phyloP scores from a whole-genome alignment of 2,888 invertebrate genomes.

The Andricus quercusramuli region DNA sequence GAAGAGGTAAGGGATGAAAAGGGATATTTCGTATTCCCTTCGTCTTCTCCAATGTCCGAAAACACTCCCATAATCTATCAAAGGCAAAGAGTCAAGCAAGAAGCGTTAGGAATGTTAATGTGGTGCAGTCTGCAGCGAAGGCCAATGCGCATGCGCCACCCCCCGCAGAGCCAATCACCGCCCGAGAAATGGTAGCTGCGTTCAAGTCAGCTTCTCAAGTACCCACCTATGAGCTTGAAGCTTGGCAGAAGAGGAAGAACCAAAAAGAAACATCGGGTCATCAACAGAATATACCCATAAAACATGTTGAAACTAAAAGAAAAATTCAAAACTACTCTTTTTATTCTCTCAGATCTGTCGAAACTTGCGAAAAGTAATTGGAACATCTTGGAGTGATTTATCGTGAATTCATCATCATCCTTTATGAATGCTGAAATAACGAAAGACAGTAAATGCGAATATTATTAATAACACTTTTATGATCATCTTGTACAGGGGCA shows the following conservation, averaged over 20 bases:
- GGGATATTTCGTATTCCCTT: background rate
- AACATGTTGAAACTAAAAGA: conserved; percentile 31
- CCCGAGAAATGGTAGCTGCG: conserved; percentile 77
- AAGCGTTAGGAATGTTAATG: conserved; percentile 76
- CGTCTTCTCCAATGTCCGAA: conserved; percentile 56
- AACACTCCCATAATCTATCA: conserved; percentile 69
- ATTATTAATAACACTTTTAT: conserved; percentile 35
- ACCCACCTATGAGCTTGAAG: conserved; percentile 43
- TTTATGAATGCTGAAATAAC: conserved; percentile 20
- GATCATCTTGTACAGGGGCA: conserved; percentile 11
- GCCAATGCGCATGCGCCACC: conserved; percentile 73
- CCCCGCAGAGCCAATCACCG: conserved; percentile 78
- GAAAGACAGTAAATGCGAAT: conserved; percentile 18
- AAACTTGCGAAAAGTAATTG: conserved; percentile 35
- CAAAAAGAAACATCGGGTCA: conserved; percentile 27
- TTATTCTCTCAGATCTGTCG: conserved; percentile 36
- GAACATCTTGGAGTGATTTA: conserved; percentile 29
- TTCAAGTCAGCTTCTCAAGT: conserved; percentile 68
- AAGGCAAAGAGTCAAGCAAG: conserved; percentile 61
- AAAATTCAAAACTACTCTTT: conserved; percentile 30
- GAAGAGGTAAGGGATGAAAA: background rate
- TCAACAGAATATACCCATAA: conserved; percentile 36
- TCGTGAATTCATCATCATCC: conserved; percentile 22
- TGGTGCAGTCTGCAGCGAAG: conserved; percentile 65
- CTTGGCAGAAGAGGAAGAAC: conserved; percentile 37